Conservation (phyloP, 1,140 invertebrate genomes). For the Sarcophaga bullata region DNA sequence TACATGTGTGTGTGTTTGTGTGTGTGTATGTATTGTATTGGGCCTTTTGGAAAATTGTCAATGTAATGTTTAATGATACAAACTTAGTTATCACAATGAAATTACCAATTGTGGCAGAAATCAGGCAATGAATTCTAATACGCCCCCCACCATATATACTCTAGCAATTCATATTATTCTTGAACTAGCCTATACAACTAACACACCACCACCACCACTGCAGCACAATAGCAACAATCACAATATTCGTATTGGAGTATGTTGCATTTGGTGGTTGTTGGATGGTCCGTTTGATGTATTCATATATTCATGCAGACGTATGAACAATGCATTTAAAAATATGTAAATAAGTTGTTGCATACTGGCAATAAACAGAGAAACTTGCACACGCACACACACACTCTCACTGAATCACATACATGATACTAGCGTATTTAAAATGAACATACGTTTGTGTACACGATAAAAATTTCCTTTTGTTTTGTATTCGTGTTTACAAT, state of each 20-base stretch:
- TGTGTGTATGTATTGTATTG: too few relatives aligned
- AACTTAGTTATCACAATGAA: slow-evolving; percentile 12
- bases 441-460: not conserved
- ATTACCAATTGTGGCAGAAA: slow-evolving; percentile 7
- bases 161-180: slow-evolving; percentile 2
- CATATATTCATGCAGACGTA: not conserved
- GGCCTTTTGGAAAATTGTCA: not conserved
- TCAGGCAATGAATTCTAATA: not conserved
- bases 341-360: slow-evolving; percentile 19
- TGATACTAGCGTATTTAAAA: not conserved
- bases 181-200: not conserved
- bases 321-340: not conserved
- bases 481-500: slow-evolving; percentile 2
- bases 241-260: not conserved
- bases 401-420: not conserved
- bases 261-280: not conserved
- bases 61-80: slow-evolving; percentile 19
- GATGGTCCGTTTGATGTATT: not conserved
- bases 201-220: too few relatives aligned
- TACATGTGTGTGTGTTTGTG: not conserved
- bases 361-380: not conserved
- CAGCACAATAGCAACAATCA: slow-evolving; percentile 5
- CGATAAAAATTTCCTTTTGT: not conserved
- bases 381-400: not conserved
- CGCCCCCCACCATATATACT: not conserved